Evolutionary conservation across 2,797 vertebrate species (phyloP).

Genomic region (Benthosema pterotum): DNA sequence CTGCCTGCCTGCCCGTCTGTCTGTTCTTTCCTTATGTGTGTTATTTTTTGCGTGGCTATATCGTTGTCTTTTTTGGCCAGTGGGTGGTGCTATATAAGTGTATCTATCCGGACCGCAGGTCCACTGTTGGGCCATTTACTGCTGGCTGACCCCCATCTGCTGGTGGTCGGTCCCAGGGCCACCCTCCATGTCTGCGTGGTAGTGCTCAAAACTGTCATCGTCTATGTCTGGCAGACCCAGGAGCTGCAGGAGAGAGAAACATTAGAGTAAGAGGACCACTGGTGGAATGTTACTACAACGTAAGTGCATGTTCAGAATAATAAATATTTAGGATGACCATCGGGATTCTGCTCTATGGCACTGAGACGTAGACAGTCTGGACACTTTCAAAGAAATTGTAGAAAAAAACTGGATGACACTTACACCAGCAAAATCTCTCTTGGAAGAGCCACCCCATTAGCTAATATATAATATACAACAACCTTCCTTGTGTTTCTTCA

Average conservation of each 20-base stretch:
- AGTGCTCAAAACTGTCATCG: constrained; percentile 95
- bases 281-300: no score
- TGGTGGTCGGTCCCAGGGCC: constrained; percentile 97
- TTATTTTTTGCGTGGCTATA: constrained; percentile 1
- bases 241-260: constrained; percentile 75
- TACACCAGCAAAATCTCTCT: no score
- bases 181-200: constrained; percentile 95
- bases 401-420: no score
- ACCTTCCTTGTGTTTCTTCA: no score
- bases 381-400: no score
- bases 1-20: constrained; percentile 32
- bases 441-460: no score
- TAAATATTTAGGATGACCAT: no score
- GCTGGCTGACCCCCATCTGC: constrained; percentile 99
- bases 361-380: no score
- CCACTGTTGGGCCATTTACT: constrained; percentile 79
- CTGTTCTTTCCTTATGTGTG: constrained; percentile 37
- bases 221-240: constrained; percentile 97
- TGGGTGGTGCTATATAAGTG: constrained; percentile 10
- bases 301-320: no score
- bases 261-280: no score
- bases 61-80: background rate
- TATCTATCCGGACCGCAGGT: constrained; percentile 40
- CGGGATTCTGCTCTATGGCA: no score
- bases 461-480: no score